Evolutionary conservation across 2,113 vertebrate genomes (phyloP).

Genomic region (Myotis brandtii): DNA sequence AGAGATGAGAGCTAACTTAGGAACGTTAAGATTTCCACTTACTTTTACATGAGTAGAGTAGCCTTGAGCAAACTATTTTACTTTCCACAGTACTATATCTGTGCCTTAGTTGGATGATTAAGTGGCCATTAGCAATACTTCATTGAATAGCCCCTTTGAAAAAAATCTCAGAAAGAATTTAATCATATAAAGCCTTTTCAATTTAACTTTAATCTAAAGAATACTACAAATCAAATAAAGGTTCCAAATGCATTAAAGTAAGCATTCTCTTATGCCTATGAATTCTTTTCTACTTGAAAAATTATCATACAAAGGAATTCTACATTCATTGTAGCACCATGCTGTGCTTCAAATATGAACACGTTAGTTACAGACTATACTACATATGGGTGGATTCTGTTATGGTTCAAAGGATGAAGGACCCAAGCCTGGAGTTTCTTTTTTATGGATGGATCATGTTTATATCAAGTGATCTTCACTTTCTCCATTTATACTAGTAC

Average conservation of each 20-base stretch:
- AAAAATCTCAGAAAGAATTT: slow-evolving; percentile 61
- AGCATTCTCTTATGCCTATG: not conserved
- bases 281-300: slow-evolving; percentile 60
- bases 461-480: slow-evolving; percentile 17
- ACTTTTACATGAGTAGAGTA: not conserved
- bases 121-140: slow-evolving; percentile 51
- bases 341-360: not conserved
- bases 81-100: not conserved
- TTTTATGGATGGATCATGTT: not conserved
- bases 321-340: not conserved
- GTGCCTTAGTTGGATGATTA: slow-evolving; percentile 18
- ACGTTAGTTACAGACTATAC: not conserved
- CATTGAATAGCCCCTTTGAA: slow-evolving; percentile 50
- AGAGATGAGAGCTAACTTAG: not conserved
- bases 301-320: slow-evolving; percentile 40
- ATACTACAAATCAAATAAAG: slow-evolving; percentile 8
- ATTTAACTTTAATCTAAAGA: slow-evolving; percentile 59
- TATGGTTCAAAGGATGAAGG: slow-evolving; percentile 13
- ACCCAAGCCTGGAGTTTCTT: not conserved
- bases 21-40: slow-evolving; percentile 23
- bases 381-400: not conserved
- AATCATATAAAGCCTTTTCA: slow-evolving; percentile 54
- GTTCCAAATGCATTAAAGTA: slow-evolving; percentile 47
- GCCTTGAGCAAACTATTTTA: slow-evolving; percentile 36
- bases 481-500: not conserved